Percentiles rank a stretch among this genome's conserved stretches.
Conservation (phyloP, 2,888 invertebrate genomes). For the Nasonia oneida region DNA sequence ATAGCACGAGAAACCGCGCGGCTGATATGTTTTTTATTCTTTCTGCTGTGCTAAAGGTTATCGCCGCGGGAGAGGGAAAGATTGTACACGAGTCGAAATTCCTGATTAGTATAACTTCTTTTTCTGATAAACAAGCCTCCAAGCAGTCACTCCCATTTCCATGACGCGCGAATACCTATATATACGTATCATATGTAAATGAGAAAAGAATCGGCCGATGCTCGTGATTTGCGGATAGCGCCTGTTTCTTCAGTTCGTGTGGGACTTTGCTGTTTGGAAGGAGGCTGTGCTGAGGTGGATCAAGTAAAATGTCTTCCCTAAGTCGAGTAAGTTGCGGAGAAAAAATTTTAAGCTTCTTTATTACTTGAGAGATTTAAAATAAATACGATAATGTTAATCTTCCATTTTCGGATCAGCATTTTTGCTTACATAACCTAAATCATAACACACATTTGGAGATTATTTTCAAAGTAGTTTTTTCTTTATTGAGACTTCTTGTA, state of each 20-base stretch:
- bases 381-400: neutral
- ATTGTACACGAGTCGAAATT: neutral
- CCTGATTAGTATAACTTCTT: neutral
- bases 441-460: neutral
- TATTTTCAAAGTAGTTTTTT: neutral
- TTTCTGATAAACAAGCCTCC: neutral
- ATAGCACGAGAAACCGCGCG: neutral
- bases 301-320: conserved; percentile 31
- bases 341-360: neutral
- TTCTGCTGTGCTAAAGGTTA: conserved; percentile 5
- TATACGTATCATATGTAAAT: neutral
- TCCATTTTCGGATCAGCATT: neutral
- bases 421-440: conserved; percentile 12
- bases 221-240: conserved; percentile 12
- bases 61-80: neutral
- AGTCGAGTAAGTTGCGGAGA: conserved; percentile 28
- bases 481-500: neutral
- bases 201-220: conserved; percentile 5
- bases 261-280: neutral
- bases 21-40: neutral
- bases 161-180: neutral
- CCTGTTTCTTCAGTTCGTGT: neutral
- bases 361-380: neutral
- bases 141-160: neutral
- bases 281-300: neutral